Evolutionary conservation across 2,888 invertebrate genomes (phyloP), one percentile per base, ranked within the genome.

Genomic region (Sepiola atlantica): DNA sequence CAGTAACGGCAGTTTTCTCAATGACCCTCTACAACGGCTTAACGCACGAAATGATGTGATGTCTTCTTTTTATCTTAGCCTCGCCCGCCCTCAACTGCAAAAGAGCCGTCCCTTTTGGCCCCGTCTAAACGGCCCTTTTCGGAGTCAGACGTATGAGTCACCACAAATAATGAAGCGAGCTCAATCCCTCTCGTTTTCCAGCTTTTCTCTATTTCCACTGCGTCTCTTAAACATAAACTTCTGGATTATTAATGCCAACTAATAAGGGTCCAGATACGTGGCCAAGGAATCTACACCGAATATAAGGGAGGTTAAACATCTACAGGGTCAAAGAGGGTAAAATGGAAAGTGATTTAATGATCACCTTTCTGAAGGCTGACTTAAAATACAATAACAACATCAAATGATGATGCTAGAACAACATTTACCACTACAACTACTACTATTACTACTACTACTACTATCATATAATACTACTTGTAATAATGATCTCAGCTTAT

Each of bases 111-210:
- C n/a, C 14, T n/a, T 77, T 77, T 32, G n/a, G 14, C n/a, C 10
- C 14, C 14, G n/a, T 8, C 45, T 45, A 32, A 32, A 77, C 3
- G n/a, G n/a, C 12, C 77, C n/a, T n/a, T 77, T 77, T 77, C n/a
- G 12, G 21, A 77, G 12, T 77, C n/a, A 10, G 45, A 77, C 16
- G 16, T 77, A 77, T 77, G 77, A 77, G n/a, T 77, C 77, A 77
- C 77, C 77, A 77, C 77, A 77, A 77, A 77, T 77, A 77, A 77
- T 77, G 77, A 77, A 77, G 77, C n/a, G n/a, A n/a, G 77, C 12
- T 77, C 14, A 77, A 77, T 16, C 77, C 32, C 77, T 14, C 45
- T 45, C 45, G 45, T 45, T 77, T 16, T 32, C n/a, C n/a, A 32
- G n/a, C 77, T 77, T 16, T 77, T 77, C 77, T 77, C n/a, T 77